phyloP scores from a whole-genome alignment of 1,140 invertebrate species.

The Potamilus streckersoni region DNA sequence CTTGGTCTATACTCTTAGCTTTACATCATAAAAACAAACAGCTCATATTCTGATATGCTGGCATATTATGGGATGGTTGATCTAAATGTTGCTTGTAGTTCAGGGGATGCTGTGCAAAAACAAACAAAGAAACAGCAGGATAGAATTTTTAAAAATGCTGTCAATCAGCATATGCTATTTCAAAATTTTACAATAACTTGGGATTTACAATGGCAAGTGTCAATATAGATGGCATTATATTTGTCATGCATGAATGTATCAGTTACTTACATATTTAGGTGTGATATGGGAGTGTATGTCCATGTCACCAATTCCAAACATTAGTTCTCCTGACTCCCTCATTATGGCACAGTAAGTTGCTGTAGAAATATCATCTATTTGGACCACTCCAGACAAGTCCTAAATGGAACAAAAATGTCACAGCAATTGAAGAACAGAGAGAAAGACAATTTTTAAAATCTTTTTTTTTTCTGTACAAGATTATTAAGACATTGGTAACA shows the following conservation, averaged over 20 bases:
- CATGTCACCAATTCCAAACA: conserved; percentile 87
- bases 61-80: background rate
- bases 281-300: conserved; percentile 80
- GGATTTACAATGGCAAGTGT: background rate
- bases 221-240: background rate
- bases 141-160: background rate
- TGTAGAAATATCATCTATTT: conserved; percentile 70
- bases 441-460: background rate
- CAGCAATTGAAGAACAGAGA: background rate
- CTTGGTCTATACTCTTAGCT: no score
- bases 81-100: background rate
- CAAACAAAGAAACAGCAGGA: background rate
- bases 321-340: conserved; percentile 80
- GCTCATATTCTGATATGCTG: no score
- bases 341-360: conserved; percentile 82
- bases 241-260: background rate
- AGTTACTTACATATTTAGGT: conserved; percentile 68
- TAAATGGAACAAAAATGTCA: conserved; percentile 34
- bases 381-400: conserved; percentile 65
- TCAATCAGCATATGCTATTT: background rate
- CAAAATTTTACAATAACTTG: background rate
- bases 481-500: no score
- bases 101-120: background rate
- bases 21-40: no score
- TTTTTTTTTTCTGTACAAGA: no score